phyloP scores from a whole-genome alignment of 2,113 vertebrate genomes.

The Gadus macrocephalus region DNA sequence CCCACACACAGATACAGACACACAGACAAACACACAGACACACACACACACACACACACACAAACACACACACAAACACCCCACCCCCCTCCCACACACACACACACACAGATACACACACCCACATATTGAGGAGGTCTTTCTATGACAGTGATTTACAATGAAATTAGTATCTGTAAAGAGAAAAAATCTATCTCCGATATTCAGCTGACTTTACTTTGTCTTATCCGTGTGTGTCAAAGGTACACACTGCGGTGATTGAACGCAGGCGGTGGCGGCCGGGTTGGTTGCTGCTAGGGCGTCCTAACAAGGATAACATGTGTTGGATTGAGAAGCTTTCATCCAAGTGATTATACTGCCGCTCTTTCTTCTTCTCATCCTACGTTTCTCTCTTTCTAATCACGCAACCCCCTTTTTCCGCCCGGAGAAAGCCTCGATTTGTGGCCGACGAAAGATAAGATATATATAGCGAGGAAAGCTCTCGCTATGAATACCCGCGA shows the following conservation, averaged over 20 bases:
- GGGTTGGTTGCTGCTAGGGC: constrained; percentile 31
- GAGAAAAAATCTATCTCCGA: constrained; percentile 6
- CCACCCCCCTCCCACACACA: constrained; percentile 6
- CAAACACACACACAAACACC: neutral
- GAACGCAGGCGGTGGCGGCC: constrained; percentile 7
- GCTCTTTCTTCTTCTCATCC: constrained; percentile 20
- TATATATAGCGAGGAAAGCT: neutral
- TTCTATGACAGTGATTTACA: neutral
- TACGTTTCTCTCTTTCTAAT: constrained; percentile 27
- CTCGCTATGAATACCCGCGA: neutral
- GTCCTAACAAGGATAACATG: constrained; percentile 27
- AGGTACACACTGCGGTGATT: constrained; percentile 32
- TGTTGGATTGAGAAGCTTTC: constrained; percentile 39
- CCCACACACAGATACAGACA: too few species aligned
- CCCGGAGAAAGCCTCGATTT: neutral
- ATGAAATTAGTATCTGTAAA: constrained; percentile 18
- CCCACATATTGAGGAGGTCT: too few species aligned
- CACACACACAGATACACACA: neutral
- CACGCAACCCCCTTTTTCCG: constrained; percentile 19
- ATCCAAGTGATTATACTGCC: constrained; percentile 32
- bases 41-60: too few species aligned
- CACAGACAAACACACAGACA: too few species aligned
- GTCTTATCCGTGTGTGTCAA: constrained; percentile 25
- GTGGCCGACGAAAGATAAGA: too few species aligned
- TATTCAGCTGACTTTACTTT: too few species aligned